These are phyloP conservation scores for Pholis gunnellus DNA, from an alignment of 2,113 vertebrate genomes.

Conservation along the genomic window DNA sequence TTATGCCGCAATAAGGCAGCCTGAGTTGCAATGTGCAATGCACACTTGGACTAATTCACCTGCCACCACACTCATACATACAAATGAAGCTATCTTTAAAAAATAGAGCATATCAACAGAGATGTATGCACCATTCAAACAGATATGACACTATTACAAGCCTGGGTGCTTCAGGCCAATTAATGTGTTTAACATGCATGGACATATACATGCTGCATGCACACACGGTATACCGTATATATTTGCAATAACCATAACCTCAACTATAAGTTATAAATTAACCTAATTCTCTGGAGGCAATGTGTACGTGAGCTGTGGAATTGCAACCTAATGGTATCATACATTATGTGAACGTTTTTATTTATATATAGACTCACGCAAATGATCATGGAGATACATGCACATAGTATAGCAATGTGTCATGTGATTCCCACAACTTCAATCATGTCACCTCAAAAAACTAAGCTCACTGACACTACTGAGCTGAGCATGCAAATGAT, in stretches of 20 bases:
- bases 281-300: constrained; percentile 28
- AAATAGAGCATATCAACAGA: constrained; percentile 43
- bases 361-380: not conserved
- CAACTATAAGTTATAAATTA: constrained; percentile 33
- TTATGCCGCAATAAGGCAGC: constrained; percentile 66
- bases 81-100: constrained; percentile 71
- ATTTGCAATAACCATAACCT: constrained; percentile 39
- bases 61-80: constrained; percentile 77
- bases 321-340: constrained; percentile 24
- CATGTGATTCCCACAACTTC: constrained; percentile 10
- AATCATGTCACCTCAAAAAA: constrained; percentile 31
- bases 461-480: not conserved
- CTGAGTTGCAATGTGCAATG: constrained; percentile 51
- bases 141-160: constrained; percentile 55
- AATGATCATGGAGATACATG: constrained; percentile 1
- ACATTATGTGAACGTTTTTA: constrained; percentile 12
- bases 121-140: constrained; percentile 55
- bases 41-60: constrained; percentile 62
- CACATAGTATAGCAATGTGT: not conserved
- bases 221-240: constrained; percentile 7
- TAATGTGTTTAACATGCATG: constrained; percentile 21
- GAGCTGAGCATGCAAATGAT: constrained; percentile 32
- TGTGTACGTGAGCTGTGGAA: not conserved
- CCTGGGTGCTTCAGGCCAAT: constrained; percentile 39
- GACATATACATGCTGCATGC: not conserved